Evolutionary conservation across 2,113 vertebrate genomes (phyloP).

Genomic region (Actenoides lindsayi): DNA sequence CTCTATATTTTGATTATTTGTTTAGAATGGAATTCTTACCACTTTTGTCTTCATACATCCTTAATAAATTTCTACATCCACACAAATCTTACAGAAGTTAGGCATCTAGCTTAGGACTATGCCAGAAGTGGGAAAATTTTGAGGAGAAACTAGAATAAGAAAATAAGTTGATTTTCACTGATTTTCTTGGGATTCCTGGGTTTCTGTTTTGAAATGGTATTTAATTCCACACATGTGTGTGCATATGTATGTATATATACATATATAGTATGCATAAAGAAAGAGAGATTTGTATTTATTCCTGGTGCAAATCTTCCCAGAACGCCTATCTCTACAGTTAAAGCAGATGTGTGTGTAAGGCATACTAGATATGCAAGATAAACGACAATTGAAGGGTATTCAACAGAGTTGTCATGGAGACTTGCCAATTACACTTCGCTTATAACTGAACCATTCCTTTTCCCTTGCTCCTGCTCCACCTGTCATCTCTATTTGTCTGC

Average conservation of each 20-base stretch:
- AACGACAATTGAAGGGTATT: background rate
- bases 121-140: background rate
- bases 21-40: background rate
- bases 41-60: background rate
- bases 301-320: background rate
- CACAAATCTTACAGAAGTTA: background rate
- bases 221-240: background rate
- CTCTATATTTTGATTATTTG: background rate
- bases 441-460: background rate
- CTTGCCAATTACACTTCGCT: background rate
- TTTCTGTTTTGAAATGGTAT: background rate
- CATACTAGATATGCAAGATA: background rate
- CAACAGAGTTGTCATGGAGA: background rate
- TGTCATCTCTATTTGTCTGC: background rate
- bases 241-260: background rate
- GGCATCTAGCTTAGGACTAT: background rate
- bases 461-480: background rate
- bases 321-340: background rate
- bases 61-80: background rate
- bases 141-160: background rate
- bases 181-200: background rate
- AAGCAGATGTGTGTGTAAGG: background rate
- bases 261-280: background rate
- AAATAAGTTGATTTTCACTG: background rate
- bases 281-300: background rate